Evolutionary conservation across 2,113 vertebrate species (phyloP).

Genomic region (Trinectes maculatus): DNA sequence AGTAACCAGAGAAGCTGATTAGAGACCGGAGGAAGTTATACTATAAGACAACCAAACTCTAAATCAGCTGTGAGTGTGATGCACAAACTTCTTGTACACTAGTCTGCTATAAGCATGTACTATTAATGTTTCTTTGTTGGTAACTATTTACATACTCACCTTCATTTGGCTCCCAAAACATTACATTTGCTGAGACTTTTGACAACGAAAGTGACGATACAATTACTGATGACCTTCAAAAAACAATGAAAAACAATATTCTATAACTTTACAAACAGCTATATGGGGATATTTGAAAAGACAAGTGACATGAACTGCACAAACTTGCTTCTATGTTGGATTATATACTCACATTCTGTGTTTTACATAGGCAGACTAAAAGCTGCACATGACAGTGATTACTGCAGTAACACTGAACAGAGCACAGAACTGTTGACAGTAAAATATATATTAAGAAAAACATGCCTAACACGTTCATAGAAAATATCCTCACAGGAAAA

Average conservation of each 20-base stretch:
- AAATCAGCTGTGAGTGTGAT: slow-evolving; percentile 1
- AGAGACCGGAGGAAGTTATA: slow-evolving; percentile 1
- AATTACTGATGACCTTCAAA: slow-evolving; percentile 30
- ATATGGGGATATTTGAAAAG: not conserved
- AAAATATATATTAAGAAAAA: slow-evolving; percentile 20
- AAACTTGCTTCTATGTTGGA: slow-evolving; percentile 4
- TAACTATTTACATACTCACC: slow-evolving; percentile 47
- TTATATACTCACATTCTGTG: not conserved
- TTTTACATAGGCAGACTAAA: not conserved
- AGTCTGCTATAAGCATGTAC: slow-evolving; percentile 38
- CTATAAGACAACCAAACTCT: not conserved
- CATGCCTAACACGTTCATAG: slow-evolving; percentile 15
- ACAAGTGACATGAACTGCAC: not conserved
- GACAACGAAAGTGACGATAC: slow-evolving; percentile 5
- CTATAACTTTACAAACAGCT: not conserved
- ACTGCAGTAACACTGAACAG: slow-evolving; percentile 10
- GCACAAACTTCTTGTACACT: not conserved
- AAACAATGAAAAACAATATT: not conserved
- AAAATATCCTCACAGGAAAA: not conserved
- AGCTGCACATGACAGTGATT: not conserved
- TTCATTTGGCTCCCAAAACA: slow-evolving; percentile 51
- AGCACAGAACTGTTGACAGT: not conserved
- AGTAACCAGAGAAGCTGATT: slow-evolving; percentile 13
- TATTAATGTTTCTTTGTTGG: slow-evolving; percentile 29
- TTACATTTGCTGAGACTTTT: slow-evolving; percentile 21